Percentiles rank a stretch among this genome's conserved stretches.
phyloP scores from a whole-genome alignment of 2,797 vertebrate species.

The Crax fasciolata region DNA sequence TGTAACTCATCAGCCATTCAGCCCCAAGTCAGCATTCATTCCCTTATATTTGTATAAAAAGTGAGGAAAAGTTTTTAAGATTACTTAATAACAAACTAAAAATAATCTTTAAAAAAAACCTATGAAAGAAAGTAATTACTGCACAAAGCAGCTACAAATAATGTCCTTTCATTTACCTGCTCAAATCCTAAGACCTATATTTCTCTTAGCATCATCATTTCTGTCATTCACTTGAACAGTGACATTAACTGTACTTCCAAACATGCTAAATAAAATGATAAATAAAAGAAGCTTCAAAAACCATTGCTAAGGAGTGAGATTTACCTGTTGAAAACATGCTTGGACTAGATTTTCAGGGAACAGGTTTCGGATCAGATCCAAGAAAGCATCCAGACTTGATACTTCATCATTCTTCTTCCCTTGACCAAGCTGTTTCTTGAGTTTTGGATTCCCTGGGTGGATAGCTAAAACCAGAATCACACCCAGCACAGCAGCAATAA shows the following conservation, averaged over 20 bases:
- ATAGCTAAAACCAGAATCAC: constrained; percentile 97
- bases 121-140: background rate
- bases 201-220: background rate
- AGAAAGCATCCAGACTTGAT: constrained; percentile 97
- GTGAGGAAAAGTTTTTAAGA: background rate
- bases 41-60: background rate
- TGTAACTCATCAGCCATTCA: background rate
- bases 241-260: background rate
- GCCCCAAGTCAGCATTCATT: background rate
- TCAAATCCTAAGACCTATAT: background rate
- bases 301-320: background rate
- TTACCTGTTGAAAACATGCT: constrained; percentile 99
- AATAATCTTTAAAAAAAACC: background rate
- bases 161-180: background rate
- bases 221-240: background rate
- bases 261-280: background rate
- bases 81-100: background rate
- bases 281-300: background rate
- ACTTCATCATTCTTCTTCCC: constrained; percentile 96
- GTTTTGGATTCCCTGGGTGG: constrained; percentile 97
- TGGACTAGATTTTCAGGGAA: constrained; percentile 99
- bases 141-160: background rate
- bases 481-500: constrained; percentile 96
- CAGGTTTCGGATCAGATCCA: constrained; percentile 97
- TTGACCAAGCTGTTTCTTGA: constrained; percentile 94